Evolutionary conservation across 2,797 vertebrate species (phyloP).

Genomic region (Alcedo quadribrachys): DNA sequence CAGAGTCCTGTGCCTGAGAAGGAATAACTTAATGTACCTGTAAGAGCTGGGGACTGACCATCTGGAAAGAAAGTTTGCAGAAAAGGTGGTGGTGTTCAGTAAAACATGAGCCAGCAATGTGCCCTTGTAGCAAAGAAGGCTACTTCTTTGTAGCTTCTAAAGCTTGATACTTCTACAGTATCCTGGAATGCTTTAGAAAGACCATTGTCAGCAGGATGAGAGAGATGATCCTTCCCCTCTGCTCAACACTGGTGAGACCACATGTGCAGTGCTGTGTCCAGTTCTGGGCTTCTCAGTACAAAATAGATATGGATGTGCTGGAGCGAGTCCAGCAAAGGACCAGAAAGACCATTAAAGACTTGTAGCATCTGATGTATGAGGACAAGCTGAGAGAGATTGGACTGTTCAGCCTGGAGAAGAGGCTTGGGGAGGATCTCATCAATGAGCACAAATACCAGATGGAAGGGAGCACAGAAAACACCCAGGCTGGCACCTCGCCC

Average conservation of each 20-base stretch:
- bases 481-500: no score
- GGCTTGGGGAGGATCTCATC: no score
- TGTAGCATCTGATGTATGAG: accelerated
- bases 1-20: background rate
- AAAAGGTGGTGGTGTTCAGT: background rate
- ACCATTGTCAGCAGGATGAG: no score
- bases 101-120: background rate
- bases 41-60: accelerated
- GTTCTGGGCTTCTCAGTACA: background rate
- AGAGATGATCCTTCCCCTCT: background rate
- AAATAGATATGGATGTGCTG: background rate
- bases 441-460: no score
- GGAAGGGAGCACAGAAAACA: no score
- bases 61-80: background rate
- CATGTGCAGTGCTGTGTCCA: no score
- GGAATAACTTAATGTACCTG: background rate
- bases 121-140: no score
- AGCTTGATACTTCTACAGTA: no score
- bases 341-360: background rate
- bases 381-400: background rate
- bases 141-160: no score
- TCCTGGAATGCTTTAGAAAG: no score
- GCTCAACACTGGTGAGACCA: background rate
- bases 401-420: no score
- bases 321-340: background rate